Percentiles rank a stretch among this genome's conserved stretches.
Evolutionary conservation across 35 echinoderm and acorn worm genomes (phyloP).

Genomic region (Hemicentrotus pulcherrimus): DNA sequence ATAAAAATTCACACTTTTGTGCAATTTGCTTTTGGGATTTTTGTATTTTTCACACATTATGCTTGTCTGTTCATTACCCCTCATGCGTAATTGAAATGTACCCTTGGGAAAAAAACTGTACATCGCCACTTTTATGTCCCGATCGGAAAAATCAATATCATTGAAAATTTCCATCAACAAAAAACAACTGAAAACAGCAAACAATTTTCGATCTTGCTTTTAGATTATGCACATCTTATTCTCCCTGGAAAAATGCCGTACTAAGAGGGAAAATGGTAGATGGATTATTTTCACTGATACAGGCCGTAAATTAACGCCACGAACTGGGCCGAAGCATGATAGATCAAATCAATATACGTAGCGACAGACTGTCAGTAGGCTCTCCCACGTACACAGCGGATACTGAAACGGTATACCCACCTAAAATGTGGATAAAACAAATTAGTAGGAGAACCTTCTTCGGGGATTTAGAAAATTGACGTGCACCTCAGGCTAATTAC

Average conservation of each 20-base stretch:
- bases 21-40: no score
- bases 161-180: neutral
- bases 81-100: no score
- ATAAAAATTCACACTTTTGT: no score
- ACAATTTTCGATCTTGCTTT: neutral
- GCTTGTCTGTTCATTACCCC: no score
- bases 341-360: conserved; percentile 7
- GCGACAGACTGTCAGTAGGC: neutral
- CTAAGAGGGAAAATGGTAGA: neutral
- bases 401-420: neutral
- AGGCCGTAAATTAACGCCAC: neutral
- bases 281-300: neutral
- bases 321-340: conserved; percentile 9
- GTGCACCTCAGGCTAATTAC: no score
- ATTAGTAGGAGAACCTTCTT: no score
- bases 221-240: neutral
- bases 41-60: no score
- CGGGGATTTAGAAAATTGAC: no score
- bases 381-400: neutral
- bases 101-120: no score
- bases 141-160: neutral
- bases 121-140: no score
- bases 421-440: neutral
- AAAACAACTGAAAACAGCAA: neutral
- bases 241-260: neutral